Evolutionary conservation across 2,888 invertebrate species (phyloP), one percentile per base, ranked within the genome.

Genomic region (Thysanoteuthis rhombus): DNA sequence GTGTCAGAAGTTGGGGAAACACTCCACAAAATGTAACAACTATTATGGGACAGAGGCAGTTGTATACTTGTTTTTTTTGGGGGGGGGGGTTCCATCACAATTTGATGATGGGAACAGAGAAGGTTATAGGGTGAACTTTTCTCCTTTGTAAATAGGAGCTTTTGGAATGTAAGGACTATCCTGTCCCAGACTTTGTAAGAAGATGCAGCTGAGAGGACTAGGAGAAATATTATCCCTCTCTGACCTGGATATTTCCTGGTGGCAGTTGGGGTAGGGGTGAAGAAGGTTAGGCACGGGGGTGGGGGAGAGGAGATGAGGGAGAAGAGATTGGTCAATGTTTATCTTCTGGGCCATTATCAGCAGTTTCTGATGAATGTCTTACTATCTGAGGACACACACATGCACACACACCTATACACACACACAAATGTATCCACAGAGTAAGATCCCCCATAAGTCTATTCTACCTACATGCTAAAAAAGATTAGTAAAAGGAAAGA

Each of bases 241-340:
- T 75, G 75, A 75, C 75, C 75, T 75, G n/a, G n/a, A 75, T 75
- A 75, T 75, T 75, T 75, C n/a, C n/a, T n/a, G n/a, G n/a, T n/a
- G n/a, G n/a, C n/a, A n/a, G n/a, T n/a, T n/a, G n/a, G n/a, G n/a
- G n/a, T n/a, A n/a, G n/a, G n/a, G n/a, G n/a, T n/a, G n/a, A n/a
- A n/a, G n/a, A n/a, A n/a, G n/a, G n/a, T n/a, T n/a, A n/a, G n/a
- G n/a, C n/a, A n/a, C n/a, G n/a, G n/a, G n/a, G n/a, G n/a, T n/a
- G n/a, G n/a, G n/a, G n/a, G n/a, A n/a, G n/a, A n/a, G n/a, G n/a
- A n/a, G n/a, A n/a, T n/a, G n/a, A 36, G 75, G 75, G 75, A 75
- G 4, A 36, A 12, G 75, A 16, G 58, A 36, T n/a, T n/a, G 75
- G 75, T 75, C 75, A 75, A 52, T n/a, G 75, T n/a, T 75, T 75